These are phyloP conservation scores for Syrphus vitripennis DNA, from an alignment of 2,888 invertebrate genomes.

Conservation along the genomic window DNA sequence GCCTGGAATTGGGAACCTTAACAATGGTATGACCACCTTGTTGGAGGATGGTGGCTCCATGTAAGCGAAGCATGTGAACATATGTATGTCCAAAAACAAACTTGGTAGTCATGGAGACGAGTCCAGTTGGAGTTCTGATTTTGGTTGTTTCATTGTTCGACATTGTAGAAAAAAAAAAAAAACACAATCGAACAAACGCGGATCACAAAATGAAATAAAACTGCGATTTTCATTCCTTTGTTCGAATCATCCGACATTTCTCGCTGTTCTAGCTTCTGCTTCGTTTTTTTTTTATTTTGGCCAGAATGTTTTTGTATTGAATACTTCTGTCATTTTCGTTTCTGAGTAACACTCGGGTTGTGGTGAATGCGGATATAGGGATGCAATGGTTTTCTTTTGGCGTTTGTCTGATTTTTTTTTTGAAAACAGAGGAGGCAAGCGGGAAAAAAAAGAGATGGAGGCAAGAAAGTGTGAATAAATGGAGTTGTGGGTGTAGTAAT, in stretches of 20 bases:
- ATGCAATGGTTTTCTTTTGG: neutral
- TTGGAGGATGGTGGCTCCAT: neutral
- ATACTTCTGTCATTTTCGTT: conserved; percentile 21
- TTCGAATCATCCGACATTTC: conserved; percentile 30
- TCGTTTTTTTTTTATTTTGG: too few relatives aligned
- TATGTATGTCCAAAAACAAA: conserved; percentile 11
- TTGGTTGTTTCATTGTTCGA: conserved; percentile 56
- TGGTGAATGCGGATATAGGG: too few relatives aligned
- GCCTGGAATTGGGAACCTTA: neutral
- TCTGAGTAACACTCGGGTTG: neutral
- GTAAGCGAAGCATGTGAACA: conserved; percentile 1
- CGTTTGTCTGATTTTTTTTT: neutral
- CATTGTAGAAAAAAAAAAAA: conserved; percentile 8
- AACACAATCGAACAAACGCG: neutral
- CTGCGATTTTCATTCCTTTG: conserved; percentile 49
- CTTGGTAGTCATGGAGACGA: neutral
- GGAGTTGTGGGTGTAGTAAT: conserved; percentile 53
- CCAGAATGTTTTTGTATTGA: neutral
- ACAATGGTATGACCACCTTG: neutral
- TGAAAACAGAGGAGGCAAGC: neutral
- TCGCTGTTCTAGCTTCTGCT: neutral
- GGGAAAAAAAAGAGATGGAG: neutral
- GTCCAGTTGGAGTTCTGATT: conserved; percentile 15
- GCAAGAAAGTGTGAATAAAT: conserved; percentile 40
- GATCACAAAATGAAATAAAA: conserved; percentile 29